phyloP scores from a whole-genome alignment of 2,113 vertebrate genomes.

The Thomomys bottae region DNA sequence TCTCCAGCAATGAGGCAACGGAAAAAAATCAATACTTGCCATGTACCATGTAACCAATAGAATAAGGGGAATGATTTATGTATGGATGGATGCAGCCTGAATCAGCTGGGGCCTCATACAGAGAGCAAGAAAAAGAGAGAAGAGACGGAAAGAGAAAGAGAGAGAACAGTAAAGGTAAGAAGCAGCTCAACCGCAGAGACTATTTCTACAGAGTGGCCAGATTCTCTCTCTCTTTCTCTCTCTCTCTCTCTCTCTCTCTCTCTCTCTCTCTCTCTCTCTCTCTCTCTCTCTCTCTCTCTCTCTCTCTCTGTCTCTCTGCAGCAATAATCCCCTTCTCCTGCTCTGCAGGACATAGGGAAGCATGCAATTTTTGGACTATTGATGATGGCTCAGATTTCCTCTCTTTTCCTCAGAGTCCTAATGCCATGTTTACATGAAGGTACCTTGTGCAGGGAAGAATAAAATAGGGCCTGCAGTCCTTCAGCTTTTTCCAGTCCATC shows the following conservation, averaged over 20 bases:
- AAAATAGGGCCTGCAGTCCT: slow-evolving; percentile 80
- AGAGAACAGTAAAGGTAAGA: slow-evolving; percentile 66
- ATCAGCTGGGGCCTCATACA: slow-evolving; percentile 93
- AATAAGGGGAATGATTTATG: slow-evolving; percentile 99
- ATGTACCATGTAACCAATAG: slow-evolving; percentile 97
- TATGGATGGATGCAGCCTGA: slow-evolving; percentile 93
- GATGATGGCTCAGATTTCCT: slow-evolving; percentile 88
- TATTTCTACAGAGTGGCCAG: slow-evolving; percentile 86
- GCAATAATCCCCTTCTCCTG: slow-evolving; percentile 87
- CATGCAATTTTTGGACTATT: slow-evolving; percentile 87
- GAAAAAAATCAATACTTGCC: slow-evolving; percentile 98
- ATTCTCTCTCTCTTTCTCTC: slow-evolving; percentile 82
- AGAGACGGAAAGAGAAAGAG: neutral
- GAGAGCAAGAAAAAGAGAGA: slow-evolving; percentile 81
- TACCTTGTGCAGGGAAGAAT: slow-evolving; percentile 84
- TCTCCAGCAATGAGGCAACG: slow-evolving; percentile 92
- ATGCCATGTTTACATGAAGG: slow-evolving; percentile 87
- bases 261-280: slow-evolving; percentile 56
- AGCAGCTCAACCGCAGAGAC: slow-evolving; percentile 86
- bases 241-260: slow-evolving; percentile 64
- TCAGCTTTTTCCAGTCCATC: slow-evolving; percentile 81
- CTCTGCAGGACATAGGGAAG: slow-evolving; percentile 84
- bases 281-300: slow-evolving; percentile 70
- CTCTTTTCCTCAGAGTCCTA: slow-evolving; percentile 88
- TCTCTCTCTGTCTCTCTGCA: slow-evolving; percentile 72